A percentile compares a stretch with the other conserved stretches of the same genome.
phyloP scores from a whole-genome alignment of 2,113 vertebrate genomes.

The Cygnus buccinator region DNA sequence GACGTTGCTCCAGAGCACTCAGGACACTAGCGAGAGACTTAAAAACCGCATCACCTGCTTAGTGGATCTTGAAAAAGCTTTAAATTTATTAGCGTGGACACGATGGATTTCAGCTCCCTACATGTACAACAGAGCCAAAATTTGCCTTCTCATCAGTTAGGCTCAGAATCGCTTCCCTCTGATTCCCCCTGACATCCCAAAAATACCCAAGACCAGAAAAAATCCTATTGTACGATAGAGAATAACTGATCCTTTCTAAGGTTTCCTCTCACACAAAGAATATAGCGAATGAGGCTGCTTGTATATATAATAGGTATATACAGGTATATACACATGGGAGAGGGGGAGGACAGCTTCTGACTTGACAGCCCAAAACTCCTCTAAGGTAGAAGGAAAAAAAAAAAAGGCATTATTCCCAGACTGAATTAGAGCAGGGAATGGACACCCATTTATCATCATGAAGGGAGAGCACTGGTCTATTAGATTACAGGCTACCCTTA shows the following conservation, averaged over 20 bases:
- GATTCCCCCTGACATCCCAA: accelerated
- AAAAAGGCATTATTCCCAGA: not conserved
- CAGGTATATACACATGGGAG: too few species aligned
- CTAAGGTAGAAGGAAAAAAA: not conserved
- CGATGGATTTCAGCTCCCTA: not conserved
- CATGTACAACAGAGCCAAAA: not conserved
- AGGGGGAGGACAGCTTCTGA: not conserved
- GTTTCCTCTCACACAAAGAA: not conserved
- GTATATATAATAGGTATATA: accelerated
- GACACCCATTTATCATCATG: accelerated
- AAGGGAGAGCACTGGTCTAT: not conserved
- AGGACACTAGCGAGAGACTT: not conserved
- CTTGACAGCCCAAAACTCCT: not conserved
- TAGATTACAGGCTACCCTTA: not conserved
- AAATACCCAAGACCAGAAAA: not conserved
- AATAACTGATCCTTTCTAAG: not conserved
- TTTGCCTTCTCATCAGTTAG: not conserved
- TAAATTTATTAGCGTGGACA: not conserved
- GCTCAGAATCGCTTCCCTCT: not conserved
- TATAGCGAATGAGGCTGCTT: not conserved
- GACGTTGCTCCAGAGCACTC: not conserved
- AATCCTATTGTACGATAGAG: not conserved
- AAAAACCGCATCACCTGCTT: not conserved
- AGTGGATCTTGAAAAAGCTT: not conserved
- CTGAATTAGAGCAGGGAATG: not conserved